phyloP scores from a whole-genome alignment of 2,888 invertebrate species.

The Malthinus flaveolus region DNA sequence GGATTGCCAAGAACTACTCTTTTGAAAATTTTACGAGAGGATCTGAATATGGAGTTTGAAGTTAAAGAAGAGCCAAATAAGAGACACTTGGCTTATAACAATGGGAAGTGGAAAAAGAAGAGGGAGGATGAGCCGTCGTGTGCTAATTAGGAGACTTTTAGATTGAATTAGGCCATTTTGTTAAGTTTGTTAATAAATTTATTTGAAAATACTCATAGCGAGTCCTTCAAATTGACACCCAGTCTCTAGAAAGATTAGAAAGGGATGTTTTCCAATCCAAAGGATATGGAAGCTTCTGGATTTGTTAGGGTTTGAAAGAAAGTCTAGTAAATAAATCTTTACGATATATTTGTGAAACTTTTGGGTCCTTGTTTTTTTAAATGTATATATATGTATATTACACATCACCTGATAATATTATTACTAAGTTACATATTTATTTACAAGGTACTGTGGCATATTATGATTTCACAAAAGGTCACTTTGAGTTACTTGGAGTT shows the following conservation, averaged over 20 bases:
- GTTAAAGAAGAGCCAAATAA: constrained; percentile 38
- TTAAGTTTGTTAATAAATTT: neutral
- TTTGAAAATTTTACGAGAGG: constrained; percentile 51
- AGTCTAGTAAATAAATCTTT: constrained; percentile 24
- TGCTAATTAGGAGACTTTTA: no score
- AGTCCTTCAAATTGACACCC: neutral
- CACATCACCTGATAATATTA: constrained; percentile 48
- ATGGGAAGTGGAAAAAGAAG: constrained; percentile 40
- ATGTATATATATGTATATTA: constrained; percentile 41
- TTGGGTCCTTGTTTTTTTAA: constrained; percentile 45
- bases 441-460: constrained; percentile 53
- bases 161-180: neutral
- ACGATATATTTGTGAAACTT: constrained; percentile 46
- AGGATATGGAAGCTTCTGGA: no score
- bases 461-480: constrained; percentile 53
- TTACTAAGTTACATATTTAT: constrained; percentile 49
- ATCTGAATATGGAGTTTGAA: constrained; percentile 47
- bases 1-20: constrained; percentile 53
- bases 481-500: constrained; percentile 51
- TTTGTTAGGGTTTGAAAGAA: neutral
- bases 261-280: neutral
- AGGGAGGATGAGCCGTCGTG: neutral
- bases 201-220: no score
- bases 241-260: neutral
- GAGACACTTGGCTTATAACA: constrained; percentile 39